These are phyloP conservation scores for Motacilla tschutschensis DNA, from an alignment of 2,113 vertebrate species.

Conservation along the genomic window DNA sequence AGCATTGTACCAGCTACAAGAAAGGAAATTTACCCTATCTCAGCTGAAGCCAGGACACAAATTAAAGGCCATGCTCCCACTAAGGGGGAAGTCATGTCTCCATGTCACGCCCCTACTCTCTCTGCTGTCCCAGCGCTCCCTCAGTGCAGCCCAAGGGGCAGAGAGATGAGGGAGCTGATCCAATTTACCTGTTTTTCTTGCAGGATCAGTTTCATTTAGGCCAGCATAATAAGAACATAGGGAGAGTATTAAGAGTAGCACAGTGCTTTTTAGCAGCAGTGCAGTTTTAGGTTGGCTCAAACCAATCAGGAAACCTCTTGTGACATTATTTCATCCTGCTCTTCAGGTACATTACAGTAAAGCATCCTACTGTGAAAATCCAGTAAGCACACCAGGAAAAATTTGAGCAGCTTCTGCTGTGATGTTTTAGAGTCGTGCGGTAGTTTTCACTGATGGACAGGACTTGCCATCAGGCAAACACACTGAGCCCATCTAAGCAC, in stretches of 20 bases:
- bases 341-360: background rate
- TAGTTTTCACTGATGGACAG: background rate
- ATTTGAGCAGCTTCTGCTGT: accelerated
- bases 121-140: background rate
- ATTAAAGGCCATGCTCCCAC: background rate
- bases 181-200: background rate
- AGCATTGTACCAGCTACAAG: background rate
- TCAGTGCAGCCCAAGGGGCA: background rate
- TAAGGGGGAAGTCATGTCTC: background rate
- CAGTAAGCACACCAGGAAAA: background rate
- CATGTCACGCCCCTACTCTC: background rate
- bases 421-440: background rate
- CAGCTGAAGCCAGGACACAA: background rate
- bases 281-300: background rate
- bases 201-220: background rate
- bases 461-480: accelerated
- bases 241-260: background rate
- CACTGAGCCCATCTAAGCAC: background rate
- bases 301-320: background rate
- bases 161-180: background rate
- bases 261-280: background rate
- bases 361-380: background rate
- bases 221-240: background rate
- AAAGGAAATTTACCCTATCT: background rate
- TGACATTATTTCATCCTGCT: background rate